A percentile compares a stretch with the other conserved stretches of the same genome.
Evolutionary conservation across 2,888 invertebrate genomes (phyloP).

Genomic region (Malacosoma neustria): DNA sequence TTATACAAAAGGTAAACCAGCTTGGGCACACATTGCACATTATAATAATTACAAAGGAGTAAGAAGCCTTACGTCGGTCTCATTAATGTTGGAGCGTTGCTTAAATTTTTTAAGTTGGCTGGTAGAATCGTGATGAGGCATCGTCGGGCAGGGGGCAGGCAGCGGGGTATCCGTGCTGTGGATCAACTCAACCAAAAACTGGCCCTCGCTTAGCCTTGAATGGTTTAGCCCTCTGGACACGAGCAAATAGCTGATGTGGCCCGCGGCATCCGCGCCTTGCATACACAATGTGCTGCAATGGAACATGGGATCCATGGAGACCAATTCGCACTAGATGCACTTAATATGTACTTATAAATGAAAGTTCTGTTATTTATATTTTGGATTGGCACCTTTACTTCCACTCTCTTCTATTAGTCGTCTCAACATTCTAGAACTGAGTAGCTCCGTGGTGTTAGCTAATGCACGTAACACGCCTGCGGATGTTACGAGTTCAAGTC

Average conservation of each 20-base stretch:
- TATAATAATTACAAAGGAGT: not conserved
- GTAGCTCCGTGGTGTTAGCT: no score
- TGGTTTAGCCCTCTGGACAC: slow-evolving; percentile 73
- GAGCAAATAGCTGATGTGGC: slow-evolving; percentile 73
- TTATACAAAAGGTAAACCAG: no score
- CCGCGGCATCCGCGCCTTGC: slow-evolving; percentile 67
- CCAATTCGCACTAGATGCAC: no score
- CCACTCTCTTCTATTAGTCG: no score
- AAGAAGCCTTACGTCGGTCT: not conserved
- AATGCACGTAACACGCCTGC: no score
- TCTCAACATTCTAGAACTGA: no score
- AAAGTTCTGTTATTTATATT: no score
- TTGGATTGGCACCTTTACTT: no score
- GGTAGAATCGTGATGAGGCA: slow-evolving; percentile 1
- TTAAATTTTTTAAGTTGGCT: not conserved
- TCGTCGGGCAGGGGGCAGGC: slow-evolving; percentile 13
- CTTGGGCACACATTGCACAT: not conserved
- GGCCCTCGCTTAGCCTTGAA: slow-evolving; percentile 72
- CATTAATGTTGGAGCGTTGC: not conserved
- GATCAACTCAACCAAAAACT: slow-evolving; percentile 61
- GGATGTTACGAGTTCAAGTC: no score
- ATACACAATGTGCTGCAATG: slow-evolving; percentile 58
- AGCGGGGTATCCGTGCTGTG: slow-evolving; percentile 52
- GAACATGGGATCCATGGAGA: slow-evolving; percentile 30
- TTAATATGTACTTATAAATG: no score